Evolutionary conservation across 2,113 vertebrate species (phyloP).

Genomic region (Cyanoramphus novaezelandiae): DNA sequence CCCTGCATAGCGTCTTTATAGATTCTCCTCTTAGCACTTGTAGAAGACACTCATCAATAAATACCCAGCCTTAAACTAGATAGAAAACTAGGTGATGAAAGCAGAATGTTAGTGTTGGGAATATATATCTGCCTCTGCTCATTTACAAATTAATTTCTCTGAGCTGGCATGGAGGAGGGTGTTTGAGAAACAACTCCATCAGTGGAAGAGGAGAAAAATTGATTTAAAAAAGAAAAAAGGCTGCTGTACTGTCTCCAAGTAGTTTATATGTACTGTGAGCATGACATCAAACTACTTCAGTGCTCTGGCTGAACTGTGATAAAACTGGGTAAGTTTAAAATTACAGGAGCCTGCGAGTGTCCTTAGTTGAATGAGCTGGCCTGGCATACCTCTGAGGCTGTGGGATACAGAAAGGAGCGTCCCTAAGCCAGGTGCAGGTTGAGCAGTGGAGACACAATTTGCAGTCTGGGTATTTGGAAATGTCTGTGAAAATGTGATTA

Average conservation of each 20-base stretch:
- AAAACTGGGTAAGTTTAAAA: neutral
- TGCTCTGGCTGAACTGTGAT: neutral
- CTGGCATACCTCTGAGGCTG: neutral
- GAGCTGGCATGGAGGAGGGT: neutral
- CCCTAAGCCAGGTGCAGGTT: neutral
- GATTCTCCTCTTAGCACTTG: neutral
- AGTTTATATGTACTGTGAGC: neutral
- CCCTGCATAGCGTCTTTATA: neutral
- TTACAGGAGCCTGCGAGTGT: neutral
- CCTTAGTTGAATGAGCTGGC: neutral
- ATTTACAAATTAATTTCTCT: neutral
- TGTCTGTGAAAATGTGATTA: neutral
- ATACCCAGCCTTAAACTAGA: neutral
- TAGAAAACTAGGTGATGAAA: neutral
- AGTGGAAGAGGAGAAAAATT: neutral
- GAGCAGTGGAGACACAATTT: neutral
- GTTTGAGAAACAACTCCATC: neutral
- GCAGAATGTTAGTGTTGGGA: neutral
- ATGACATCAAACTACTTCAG: neutral
- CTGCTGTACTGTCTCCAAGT: neutral
- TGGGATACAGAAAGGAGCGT: neutral
- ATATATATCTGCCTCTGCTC: neutral
- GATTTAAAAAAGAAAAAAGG: neutral
- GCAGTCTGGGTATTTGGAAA: neutral
- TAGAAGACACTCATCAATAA: neutral